Evolutionary conservation across 1,140 invertebrate species (phyloP), one percentile per base, ranked within the genome.

Genomic region (Colletes gigas): DNA sequence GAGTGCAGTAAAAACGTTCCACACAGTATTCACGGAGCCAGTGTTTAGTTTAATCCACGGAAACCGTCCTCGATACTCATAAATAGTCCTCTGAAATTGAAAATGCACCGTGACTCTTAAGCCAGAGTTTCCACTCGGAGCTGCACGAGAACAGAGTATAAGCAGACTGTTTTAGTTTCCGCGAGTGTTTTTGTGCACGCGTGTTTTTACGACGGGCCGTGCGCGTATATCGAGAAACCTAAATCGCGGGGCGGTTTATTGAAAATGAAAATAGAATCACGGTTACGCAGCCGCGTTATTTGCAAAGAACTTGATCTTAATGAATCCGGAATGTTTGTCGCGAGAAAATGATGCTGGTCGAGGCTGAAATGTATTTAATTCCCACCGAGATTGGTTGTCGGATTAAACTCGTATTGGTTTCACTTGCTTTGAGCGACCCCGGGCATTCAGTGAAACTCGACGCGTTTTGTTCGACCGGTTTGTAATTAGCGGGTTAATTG

Each of bases 401-500:
- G 63, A 65, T 47, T 44, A 41, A 65, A 65, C 7, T 39, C 9
- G 19, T 47, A 44, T 17, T 10, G 41, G 8, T 47, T 65, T 14
- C 30, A 63, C 39, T 14, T 15, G 5, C 5, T 63, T 63, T 39
- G 15, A 63, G 5, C 15, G 30, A 14, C 9, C 8, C 21, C 30
- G 5, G 39, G 15, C 39, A 30, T 15, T 19, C 14, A 5, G 30
- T 1, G 12, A 63, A 63, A 63, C 30, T 39, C 2, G 30, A 1
- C 21, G 14, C 30, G 30, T 30, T 63, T 63, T 63, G 60, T 39
- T 17, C 3, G 21, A 12, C 0, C 30, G 5, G 17, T 6, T 63
- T 41, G 60, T 41, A 63, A 63, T 63, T 41, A 41, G 15, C 60
- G 30, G 30, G 30, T 63, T 63, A 63, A 63, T 63, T 15, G 60